A percentile compares a stretch with the other conserved stretches of the same genome.
These are phyloP conservation scores for Neogobius melanostomus DNA, from an alignment of 2,113 vertebrate species.

Conservation along the genomic window DNA sequence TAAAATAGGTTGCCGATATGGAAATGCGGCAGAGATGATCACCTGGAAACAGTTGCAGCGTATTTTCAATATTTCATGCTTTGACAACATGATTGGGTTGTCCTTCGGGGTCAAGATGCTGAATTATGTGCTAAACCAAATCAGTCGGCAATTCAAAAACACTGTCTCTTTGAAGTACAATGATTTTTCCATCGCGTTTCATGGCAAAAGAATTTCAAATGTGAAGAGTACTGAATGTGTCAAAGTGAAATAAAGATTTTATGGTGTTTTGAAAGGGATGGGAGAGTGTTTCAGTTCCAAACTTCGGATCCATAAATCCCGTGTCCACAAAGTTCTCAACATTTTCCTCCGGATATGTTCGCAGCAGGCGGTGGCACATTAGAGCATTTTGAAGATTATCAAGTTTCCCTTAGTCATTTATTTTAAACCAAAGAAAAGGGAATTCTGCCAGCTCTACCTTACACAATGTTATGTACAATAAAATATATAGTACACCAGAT, in stretches of 20 bases:
- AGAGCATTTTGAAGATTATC: slow-evolving; percentile 4
- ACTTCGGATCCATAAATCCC: slow-evolving; percentile 6
- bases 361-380: slow-evolving; percentile 6
- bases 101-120: slow-evolving; percentile 34
- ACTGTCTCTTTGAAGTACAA: background rate
- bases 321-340: slow-evolving; percentile 1
- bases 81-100: slow-evolving; percentile 48
- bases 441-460: background rate
- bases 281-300: slow-evolving; percentile 7
- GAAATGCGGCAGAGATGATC: slow-evolving; percentile 63
- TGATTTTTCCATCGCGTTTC: background rate
- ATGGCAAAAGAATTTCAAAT: background rate
- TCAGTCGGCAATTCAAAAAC: slow-evolving; percentile 6
- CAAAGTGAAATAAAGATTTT: slow-evolving; percentile 12
- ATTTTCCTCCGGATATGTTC: slow-evolving; percentile 8
- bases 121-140: slow-evolving; percentile 25
- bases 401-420: background rate
- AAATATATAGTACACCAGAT: background rate
- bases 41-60: slow-evolving; percentile 54
- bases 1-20: slow-evolving; percentile 64
- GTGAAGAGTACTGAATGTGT: background rate
- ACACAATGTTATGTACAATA: background rate
- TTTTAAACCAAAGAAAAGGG: background rate
- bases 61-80: slow-evolving; percentile 48
- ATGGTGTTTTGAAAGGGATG: slow-evolving; percentile 1